Conservation (phyloP, 1,140 invertebrate genomes). For the Cydia fagiglandana region DNA sequence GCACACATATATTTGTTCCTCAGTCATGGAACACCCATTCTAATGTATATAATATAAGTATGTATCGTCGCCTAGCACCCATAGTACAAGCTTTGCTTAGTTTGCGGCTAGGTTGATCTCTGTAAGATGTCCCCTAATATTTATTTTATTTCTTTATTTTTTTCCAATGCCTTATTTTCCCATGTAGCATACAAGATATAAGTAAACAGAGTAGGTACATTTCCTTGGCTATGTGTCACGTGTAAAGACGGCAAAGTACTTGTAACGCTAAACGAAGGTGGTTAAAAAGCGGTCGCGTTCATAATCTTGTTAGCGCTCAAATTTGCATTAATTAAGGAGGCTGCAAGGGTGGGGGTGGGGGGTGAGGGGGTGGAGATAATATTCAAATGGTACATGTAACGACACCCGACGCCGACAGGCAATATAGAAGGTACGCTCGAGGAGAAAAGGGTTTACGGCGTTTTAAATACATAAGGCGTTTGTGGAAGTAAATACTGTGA, state of each 20-base stretch:
- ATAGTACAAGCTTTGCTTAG: too few relatives aligned
- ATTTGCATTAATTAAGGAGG: conserved; percentile 79
- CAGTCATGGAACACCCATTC: too few relatives aligned
- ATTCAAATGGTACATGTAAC: conserved; percentile 79
- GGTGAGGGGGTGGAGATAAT: conserved; percentile 65
- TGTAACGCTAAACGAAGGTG: conserved; percentile 53
- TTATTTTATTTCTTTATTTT: too few relatives aligned
- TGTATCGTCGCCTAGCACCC: too few relatives aligned
- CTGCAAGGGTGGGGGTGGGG: conserved; percentile 50
- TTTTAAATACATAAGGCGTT: conserved; percentile 8
- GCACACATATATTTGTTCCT: too few relatives aligned
- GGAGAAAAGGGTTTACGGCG: conserved; percentile 37
- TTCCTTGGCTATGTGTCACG: neutral
- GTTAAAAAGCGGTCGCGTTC: conserved; percentile 74
- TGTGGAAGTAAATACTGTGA: too few relatives aligned
- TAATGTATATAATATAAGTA: too few relatives aligned
- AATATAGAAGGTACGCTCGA: conserved; percentile 66
- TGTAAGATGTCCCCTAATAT: too few relatives aligned
- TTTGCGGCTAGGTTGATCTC: too few relatives aligned
- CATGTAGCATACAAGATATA: conserved; percentile 23
- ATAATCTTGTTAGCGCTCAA: conserved; percentile 79
- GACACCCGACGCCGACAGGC: conserved; percentile 68
- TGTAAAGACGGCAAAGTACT: conserved; percentile 42
- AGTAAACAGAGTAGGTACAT: conserved; percentile 44
- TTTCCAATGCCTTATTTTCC: too few relatives aligned